Conservation (phyloP, 2,113 vertebrate genomes). For the Anarhynchus alexandrinus region DNA sequence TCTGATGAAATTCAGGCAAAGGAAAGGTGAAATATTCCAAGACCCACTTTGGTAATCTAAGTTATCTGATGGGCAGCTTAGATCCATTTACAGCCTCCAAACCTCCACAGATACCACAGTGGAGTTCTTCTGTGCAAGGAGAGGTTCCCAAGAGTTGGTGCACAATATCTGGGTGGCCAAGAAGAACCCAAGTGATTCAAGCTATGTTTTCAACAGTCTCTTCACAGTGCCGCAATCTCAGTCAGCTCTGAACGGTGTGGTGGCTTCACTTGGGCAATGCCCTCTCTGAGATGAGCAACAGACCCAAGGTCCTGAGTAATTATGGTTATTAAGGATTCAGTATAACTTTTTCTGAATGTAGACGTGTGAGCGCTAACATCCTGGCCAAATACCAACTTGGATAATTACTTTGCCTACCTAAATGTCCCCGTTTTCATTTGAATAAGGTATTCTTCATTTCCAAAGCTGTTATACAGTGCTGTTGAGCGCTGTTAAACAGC, state of each 20-base stretch:
- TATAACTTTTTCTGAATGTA: not conserved
- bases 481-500: slow-evolving; percentile 37
- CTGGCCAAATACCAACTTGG: not conserved
- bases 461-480: not conserved
- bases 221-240: accelerated
- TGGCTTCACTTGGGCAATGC: not conserved
- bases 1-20: not conserved
- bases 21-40: not conserved
- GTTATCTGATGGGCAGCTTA: accelerated
- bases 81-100: not conserved
- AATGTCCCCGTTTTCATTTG: not conserved
- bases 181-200: not conserved
- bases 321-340: not conserved
- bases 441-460: slow-evolving; percentile 14
- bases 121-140: accelerated
- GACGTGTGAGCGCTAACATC: not conserved
- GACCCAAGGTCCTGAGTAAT: not conserved
- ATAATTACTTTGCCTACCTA: slow-evolving; percentile 47
- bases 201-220: not conserved
- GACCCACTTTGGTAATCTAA: not conserved
- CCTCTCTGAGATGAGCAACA: accelerated
- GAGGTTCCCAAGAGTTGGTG: accelerated
- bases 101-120: not conserved
- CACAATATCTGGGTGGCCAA: not conserved
- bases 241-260: not conserved